Conservation (phyloP, 2,113 vertebrate genomes). For the Rutilus rutilus region DNA sequence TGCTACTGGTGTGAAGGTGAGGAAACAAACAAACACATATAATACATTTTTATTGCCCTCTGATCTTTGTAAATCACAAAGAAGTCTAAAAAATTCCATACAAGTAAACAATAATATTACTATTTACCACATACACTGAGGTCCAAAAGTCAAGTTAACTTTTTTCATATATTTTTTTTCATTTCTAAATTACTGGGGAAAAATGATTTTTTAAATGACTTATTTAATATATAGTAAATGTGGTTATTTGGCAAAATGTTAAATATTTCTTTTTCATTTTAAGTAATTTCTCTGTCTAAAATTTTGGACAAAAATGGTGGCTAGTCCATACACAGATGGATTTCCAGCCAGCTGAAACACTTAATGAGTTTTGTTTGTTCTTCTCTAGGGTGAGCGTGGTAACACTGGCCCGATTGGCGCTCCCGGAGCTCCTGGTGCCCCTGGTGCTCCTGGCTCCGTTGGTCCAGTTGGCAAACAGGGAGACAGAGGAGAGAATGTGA, state of each 20-base stretch:
- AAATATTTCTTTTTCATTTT: not conserved
- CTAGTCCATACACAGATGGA: not conserved
- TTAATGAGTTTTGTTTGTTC: conserved; percentile 28
- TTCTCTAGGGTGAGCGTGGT: conserved; percentile 89
- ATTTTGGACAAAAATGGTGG: not conserved
- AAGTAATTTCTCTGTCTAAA: not conserved
- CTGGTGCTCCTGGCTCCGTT: conserved; percentile 87
- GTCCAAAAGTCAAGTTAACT: not conserved
- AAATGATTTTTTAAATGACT: not conserved
- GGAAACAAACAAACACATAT: conserved; percentile 5
- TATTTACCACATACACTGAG: not conserved
- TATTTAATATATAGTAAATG: too few species aligned
- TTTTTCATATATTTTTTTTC: not conserved
- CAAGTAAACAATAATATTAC: not conserved
- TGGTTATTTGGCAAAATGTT: not conserved
- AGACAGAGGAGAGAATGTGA: conserved; percentile 94
- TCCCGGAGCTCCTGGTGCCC: conserved; percentile 88
- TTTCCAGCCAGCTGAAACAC: not conserved
- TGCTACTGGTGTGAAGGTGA: conserved; percentile 87
- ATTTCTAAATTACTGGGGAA: not conserved
- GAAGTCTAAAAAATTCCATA: not conserved
- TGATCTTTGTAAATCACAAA: not conserved
- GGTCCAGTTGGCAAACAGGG: conserved; percentile 97
- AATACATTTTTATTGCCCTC: not conserved
- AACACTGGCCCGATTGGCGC: conserved; percentile 87